Evolutionary conservation across 2,888 invertebrate genomes (phyloP).

Genomic region (Cheilosia scutellata): DNA sequence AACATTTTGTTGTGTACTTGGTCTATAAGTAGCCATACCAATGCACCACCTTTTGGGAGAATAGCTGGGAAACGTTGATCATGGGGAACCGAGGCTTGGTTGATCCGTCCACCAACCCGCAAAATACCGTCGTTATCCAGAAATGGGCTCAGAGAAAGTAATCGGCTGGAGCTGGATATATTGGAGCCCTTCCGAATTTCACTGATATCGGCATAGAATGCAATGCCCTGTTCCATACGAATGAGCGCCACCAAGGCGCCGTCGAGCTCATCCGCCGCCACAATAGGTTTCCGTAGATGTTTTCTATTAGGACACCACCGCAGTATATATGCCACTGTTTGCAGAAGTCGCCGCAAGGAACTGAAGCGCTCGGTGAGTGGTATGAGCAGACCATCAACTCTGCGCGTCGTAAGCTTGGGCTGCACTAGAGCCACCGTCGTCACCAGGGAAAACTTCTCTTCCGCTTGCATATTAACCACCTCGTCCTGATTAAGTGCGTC

Average conservation of each 20-base stretch:
- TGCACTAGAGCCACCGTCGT: not conserved
- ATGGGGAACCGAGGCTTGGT: not conserved
- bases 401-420: not conserved
- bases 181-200: too few species aligned
- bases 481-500: not conserved
- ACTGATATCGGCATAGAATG: too few species aligned
- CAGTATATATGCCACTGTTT: not conserved
- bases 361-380: not conserved
- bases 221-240: too few species aligned
- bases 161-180: too few species aligned
- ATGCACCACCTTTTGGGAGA: conserved; percentile 6
- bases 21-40: conserved; percentile 22
- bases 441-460: not conserved
- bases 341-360: not conserved
- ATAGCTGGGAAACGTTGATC: conserved; percentile 26
- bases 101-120: not conserved
- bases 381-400: not conserved
- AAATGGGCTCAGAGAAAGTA: too few species aligned
- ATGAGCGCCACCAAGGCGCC: too few species aligned
- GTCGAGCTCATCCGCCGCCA: too few species aligned
- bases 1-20: conserved; percentile 12
- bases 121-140: too few species aligned
- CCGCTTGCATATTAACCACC: not conserved
- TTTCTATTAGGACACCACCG: not conserved
- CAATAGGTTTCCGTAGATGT: not conserved